Base-by-base conservation (phyloP, 2,888 invertebrate species). In the Caenorhabditis afra region DNA sequence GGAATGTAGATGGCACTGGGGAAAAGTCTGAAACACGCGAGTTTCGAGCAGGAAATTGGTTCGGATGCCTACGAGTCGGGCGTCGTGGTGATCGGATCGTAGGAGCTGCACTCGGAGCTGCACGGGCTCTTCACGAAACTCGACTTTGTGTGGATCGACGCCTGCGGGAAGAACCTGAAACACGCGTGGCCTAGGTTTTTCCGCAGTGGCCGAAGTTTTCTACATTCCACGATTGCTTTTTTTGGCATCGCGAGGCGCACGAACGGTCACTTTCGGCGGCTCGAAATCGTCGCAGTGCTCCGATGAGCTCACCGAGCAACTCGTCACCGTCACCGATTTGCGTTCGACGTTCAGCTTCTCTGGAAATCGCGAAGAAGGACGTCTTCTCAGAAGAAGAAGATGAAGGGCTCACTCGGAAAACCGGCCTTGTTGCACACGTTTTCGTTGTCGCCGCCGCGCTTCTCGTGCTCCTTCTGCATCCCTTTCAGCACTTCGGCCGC, bases 1-100 rank as follows among this genome's bases (percentile, higher is more conserved):
- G 70, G 70, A 70, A 70, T 70, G 70, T 70, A 70, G 37, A 52
- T 45, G 1, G 70, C 70, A 14, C 50, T 47, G 5, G 70, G 70
- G 35, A 70, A 70, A 1, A 65, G 22, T 0, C 52, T 65, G 37
- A 12, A 64, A 37, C 14, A 2, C 12, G 5, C 1, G 8, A 22
- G 22, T 47, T 22, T 16, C 18, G 11, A 20, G 39, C 18, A 57
- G 18, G 8, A 45, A n/a, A 20, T 23, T 16, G 7, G 8, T 20
- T 20, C 1, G 8, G 8, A 35, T 22, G 18, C 57, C 16, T 12
- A 62, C 62, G 64, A 44, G 23, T 59, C 68, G 18, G 59, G 59
- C 18, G 55, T 59, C 3, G 44, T n/a, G 10, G 55, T 20, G 29
- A 47, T 20, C 10, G 47, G 45, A 12, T 64, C 64, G 20, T 37